phyloP scores from a whole-genome alignment of 2,888 invertebrate species.

The Arctia plantaginis region DNA sequence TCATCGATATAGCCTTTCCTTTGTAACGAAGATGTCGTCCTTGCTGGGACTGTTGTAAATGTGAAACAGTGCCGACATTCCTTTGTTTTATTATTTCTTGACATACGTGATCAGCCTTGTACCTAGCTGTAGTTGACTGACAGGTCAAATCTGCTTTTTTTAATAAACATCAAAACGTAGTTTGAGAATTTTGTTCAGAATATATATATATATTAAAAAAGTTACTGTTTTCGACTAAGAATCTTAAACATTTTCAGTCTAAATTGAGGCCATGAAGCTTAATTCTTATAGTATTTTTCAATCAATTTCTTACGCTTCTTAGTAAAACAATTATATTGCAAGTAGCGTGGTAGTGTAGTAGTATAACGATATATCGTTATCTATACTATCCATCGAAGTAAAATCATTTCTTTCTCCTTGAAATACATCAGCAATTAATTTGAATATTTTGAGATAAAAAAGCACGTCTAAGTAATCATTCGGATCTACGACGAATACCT shows the following conservation, averaged over 20 bases:
- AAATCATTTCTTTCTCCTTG: no score
- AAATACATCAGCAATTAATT: no score
- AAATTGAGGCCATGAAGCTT: no score
- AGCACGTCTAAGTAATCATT: no score
- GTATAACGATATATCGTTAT: no score
- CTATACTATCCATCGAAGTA: no score
- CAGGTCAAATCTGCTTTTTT: neutral
- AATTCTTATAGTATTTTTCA: no score
- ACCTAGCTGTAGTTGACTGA: conserved; percentile 5
- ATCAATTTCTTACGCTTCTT: no score
- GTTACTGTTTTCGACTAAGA: neutral
- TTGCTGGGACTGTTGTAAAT: neutral
- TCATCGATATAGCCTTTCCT: conserved; percentile 15
- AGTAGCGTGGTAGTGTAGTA: no score
- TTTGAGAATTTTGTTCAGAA: neutral
- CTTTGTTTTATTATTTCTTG: conserved; percentile 21
- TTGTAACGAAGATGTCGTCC: conserved; percentile 8
- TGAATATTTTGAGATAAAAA: no score
- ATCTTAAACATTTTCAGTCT: neutral
- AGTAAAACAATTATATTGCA: no score
- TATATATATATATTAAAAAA: neutral
- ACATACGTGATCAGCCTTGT: conserved; percentile 5
- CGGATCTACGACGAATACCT: no score
- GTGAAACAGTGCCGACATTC: neutral
- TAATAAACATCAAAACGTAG: neutral